Base-by-base conservation (phyloP, 2,888 invertebrate genomes). In the Ormyrus nitidulus region DNA sequence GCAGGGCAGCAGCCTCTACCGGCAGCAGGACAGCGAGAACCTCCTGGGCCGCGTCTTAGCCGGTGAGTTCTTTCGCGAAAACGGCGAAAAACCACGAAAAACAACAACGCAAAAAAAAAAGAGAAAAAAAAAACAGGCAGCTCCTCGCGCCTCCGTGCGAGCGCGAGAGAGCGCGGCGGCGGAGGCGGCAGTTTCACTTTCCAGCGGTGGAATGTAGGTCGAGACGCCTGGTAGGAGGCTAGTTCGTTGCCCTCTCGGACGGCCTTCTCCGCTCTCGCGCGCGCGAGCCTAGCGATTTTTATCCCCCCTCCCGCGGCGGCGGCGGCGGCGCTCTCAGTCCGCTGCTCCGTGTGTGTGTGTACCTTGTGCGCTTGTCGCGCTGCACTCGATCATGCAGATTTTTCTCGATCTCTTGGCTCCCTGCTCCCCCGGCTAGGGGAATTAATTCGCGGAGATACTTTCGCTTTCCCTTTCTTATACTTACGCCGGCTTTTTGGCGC, bases 1-100 rank as follows among this genome's bases (percentile, higher is more conserved):
- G 10, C 81, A 64, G 58, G 34, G 34, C 62, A 80, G 58, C 75
- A 80, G 58, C 75, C 34, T 34, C 34, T 34, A 65, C 7, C 76
- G 65, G 34, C 80, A 68, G 44, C 83, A 79, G 56, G 91, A 91
- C 87, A 92, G 91, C 87, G 93, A 93, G 86, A 91, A 93, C 85
- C 91, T 93, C 6, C 89, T 93, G 34, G 93, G 93, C 83, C 89
- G 92, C 83, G 93, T 93, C 9, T 86, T 93, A 81, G 93, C 93
- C 91, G 93, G 93, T 93, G 91, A 91, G 89, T 81, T 8, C 4
- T 34, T 34, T 34, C 34, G 34, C 3, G 34, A 34, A 13, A 13
- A 13, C 13, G 34, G 34, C 34, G 19, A 4, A 34, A 34, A 34
- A 0, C 34, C 2, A 3, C 19, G 34, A 34, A 34, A 34, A 34